These are phyloP conservation scores for Cosmopolites sordidus DNA, from an alignment of 2,888 invertebrate genomes.

Conservation along the genomic window DNA sequence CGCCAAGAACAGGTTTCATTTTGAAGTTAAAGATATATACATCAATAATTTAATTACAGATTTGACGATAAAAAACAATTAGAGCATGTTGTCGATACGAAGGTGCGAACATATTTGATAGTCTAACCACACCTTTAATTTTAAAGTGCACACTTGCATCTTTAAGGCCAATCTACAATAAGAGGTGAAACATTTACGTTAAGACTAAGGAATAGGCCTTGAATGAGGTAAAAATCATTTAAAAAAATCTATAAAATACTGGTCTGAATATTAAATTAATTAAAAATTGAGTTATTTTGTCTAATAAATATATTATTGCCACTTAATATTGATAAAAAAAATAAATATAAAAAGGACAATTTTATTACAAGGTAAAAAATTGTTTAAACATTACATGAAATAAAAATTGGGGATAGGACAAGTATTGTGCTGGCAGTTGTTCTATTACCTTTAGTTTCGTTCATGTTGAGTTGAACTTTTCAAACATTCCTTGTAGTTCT, in stretches of 20 bases:
- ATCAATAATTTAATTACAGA: background rate
- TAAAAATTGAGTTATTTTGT: background rate
- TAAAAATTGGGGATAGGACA: background rate
- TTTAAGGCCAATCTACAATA: too few relatives aligned
- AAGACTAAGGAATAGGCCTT: too few relatives aligned
- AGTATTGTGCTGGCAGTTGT: conserved; percentile 1
- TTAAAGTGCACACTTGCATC: too few relatives aligned
- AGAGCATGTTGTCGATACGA: too few relatives aligned
- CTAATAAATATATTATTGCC: conserved; percentile 12
- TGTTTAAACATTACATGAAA: background rate
- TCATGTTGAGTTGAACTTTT: conserved; percentile 20
- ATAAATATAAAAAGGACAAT: conserved; percentile 14
- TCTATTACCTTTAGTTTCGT: conserved; percentile 9
- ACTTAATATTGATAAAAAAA: conserved; percentile 11
- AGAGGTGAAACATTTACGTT: too few relatives aligned
- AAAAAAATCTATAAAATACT: conserved; percentile 7
- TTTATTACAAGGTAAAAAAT: conserved; percentile 6
- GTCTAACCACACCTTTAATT: too few relatives aligned
- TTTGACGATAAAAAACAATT: too few relatives aligned
- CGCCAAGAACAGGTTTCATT: conserved; percentile 11
- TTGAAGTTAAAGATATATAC: background rate
- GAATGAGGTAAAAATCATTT: too few relatives aligned
- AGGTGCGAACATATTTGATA: too few relatives aligned
- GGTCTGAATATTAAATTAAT: conserved; percentile 5
- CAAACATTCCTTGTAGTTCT: conserved; percentile 10